Percentiles rank a stretch among this genome's conserved stretches.
These are phyloP conservation scores for Mechanitis messenoides DNA, from an alignment of 2,888 invertebrate genomes.

Conservation along the genomic window DNA sequence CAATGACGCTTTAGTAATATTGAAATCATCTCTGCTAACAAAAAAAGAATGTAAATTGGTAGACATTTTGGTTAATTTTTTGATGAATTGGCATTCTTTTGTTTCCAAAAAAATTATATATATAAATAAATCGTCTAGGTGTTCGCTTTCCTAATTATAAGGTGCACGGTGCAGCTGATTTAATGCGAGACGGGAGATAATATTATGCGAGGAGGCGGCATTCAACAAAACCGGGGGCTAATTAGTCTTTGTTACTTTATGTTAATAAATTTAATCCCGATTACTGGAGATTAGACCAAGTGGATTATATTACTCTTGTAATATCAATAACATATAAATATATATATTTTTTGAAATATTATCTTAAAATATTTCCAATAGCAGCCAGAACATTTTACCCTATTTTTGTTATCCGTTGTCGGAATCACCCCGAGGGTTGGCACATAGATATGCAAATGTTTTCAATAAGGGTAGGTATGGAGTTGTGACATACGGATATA, in stretches of 20 bases:
- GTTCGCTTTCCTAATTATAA: conserved; percentile 19
- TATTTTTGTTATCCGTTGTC: conserved; percentile 28
- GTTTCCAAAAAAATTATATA: too few relatives aligned
- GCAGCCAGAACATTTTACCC: conserved; percentile 16
- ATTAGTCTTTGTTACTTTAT: conserved; percentile 74
- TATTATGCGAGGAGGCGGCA: conserved; percentile 48
- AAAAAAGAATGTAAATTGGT: too few relatives aligned
- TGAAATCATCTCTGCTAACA: too few relatives aligned
- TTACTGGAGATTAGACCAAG: conserved; percentile 35
- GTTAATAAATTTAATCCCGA: conserved; percentile 65
- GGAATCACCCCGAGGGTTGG: conserved; percentile 34
- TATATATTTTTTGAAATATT: background rate
- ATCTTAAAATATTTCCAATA: conserved; percentile 3
- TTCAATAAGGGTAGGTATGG: conserved; percentile 54
- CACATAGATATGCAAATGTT: conserved; percentile 68
- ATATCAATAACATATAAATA: background rate
- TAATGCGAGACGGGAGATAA: conserved; percentile 37
- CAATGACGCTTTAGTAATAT: too few relatives aligned
- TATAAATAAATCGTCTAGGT: conserved; percentile 20
- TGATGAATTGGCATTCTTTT: too few relatives aligned
- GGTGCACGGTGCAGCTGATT: conserved; percentile 29
- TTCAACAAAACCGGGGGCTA: conserved; percentile 44
- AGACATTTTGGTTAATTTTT: too few relatives aligned
- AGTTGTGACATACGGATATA: conserved; percentile 29
- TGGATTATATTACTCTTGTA: conserved; percentile 26